Percentiles rank a stretch among this genome's conserved stretches.
Conservation (phyloP, 2,797 vertebrate species). For the Microcaecilia unicolor region DNA sequence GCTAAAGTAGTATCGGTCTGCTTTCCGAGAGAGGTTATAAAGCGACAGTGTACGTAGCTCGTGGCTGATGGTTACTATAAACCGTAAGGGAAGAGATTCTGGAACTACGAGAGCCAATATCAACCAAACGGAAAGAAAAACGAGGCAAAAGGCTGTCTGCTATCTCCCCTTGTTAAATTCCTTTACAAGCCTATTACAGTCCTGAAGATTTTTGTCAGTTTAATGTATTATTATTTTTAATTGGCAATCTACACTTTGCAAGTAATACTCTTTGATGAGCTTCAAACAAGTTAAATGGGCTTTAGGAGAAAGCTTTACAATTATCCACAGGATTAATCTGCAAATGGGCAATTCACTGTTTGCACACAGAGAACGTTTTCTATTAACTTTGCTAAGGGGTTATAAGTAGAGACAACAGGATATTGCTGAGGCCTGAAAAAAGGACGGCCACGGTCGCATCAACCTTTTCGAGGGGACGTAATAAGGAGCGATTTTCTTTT, state of each 20-base stretch:
- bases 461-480: background rate
- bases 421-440: fast-evolving
- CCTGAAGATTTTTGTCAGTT: no score
- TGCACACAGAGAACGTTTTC: background rate
- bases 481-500: background rate
- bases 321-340: background rate
- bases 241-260: background rate
- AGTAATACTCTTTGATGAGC: background rate
- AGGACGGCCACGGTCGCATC: background rate
- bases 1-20: no score
- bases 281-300: background rate
- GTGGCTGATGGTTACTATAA: no score
- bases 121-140: no score
- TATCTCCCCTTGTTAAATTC: no score
- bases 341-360: background rate
- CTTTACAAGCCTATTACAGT: no score
- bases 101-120: no score
- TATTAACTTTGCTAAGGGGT: background rate
- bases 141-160: no score
- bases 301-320: background rate
- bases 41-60: no score
- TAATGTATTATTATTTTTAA: background rate
- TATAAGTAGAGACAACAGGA: background rate
- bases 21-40: no score
- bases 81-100: no score